Evolutionary conservation across 1,140 invertebrate genomes (phyloP), one percentile per base, ranked within the genome.

Genomic region (Macrotrachela quadricornifera): DNA sequence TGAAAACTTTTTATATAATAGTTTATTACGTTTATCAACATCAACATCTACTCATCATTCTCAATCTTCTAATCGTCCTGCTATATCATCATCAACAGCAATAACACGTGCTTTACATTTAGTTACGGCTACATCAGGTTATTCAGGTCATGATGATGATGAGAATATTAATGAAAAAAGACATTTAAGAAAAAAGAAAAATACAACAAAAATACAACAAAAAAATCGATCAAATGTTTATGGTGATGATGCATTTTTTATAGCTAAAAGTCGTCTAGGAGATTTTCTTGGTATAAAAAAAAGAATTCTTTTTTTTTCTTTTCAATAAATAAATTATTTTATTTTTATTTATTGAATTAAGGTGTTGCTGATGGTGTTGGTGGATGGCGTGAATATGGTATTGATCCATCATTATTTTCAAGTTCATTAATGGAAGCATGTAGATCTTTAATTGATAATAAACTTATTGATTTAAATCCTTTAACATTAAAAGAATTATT

Each of bases 281-380:
- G 85, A 92, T 76, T 86, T 92, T 57, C 78, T 92, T 71, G 88
- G 86, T 90, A 72, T 74, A 75, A 60, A 30, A 48, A 42, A 10
- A 38, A 21, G 51, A n/a, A 15, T 49, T 40, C n/a, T 40, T 37
- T 18, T 21, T 21, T n/a, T 2, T 4, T 30, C 21, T 4, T 8
- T 30, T 2, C 2, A 30, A 30, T 4, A 30, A 30, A 30, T 2
- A 30, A 30, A 30, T 8, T n/a, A n/a, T n/a, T n/a, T n/a, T n/a
- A n/a, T n/a, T n/a, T 30, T 30, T 30, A 2, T 30, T 30, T 30
- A 4, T 30, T 30, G 8, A 30, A 4, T 30, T 4, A 30, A 30
- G 87, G 90, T 63, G 86, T 96, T 57, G 91, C 91, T 49, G 91
- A 96, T 73, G 90, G 90, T 55, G 90, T 96, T 50, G 90, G 90